Percentiles rank a stretch among this genome's conserved stretches.
Evolutionary conservation across 2,888 invertebrate genomes (phyloP).

Genomic region (Lasius fuliginosus): DNA sequence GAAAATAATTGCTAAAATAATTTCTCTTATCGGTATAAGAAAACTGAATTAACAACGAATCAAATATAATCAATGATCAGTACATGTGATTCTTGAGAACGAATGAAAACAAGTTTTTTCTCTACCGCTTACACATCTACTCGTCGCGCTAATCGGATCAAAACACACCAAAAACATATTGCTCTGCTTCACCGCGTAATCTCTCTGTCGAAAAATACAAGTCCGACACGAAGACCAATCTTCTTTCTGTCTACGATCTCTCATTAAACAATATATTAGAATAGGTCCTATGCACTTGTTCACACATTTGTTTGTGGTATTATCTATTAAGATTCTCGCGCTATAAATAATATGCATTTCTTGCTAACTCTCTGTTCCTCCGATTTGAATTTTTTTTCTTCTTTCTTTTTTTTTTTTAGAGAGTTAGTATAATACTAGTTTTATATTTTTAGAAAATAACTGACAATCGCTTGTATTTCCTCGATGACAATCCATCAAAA

Average conservation of each 20-base stretch:
- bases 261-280: conserved; percentile 82
- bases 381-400: conserved; percentile 35
- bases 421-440: conserved; percentile 82
- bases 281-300: conserved; percentile 82
- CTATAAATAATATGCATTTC: conserved; percentile 82
- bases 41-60: conserved; percentile 55
- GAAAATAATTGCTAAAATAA: conserved; percentile 54
- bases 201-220: conserved; percentile 84
- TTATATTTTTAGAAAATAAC: conserved; percentile 83
- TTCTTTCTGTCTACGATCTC: conserved; percentile 74
- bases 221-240: conserved; percentile 82
- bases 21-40: conserved; percentile 53
- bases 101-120: conserved; percentile 75
- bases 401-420: conserved; percentile 67
- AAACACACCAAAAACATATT: conserved; percentile 79
- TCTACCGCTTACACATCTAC: conserved; percentile 73
- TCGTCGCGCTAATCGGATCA: conserved; percentile 70
- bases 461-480: conserved; percentile 77
- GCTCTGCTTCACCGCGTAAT: conserved; percentile 75
- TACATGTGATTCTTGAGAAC: conserved; percentile 72
- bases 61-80: conserved; percentile 65
- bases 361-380: conserved; percentile 79
- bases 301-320: conserved; percentile 82
- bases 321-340: conserved; percentile 82
- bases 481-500: conserved; percentile 64